Percentiles rank a stretch among this genome's conserved stretches.
Evolutionary conservation across 2,888 invertebrate genomes (phyloP).

Genomic region (Sphinx pinastri): DNA sequence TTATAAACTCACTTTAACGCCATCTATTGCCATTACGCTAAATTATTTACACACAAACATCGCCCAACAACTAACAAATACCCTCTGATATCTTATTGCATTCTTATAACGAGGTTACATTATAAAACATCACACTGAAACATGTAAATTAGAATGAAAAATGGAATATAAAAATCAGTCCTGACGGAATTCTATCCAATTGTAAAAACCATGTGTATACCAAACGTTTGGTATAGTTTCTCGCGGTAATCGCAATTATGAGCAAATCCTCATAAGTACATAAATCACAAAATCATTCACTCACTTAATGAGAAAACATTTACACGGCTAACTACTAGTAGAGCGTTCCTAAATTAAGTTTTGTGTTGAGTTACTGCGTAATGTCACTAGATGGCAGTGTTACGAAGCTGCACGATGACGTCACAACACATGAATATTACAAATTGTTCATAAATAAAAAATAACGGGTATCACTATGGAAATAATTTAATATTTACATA

Average conservation of each 20-base stretch:
- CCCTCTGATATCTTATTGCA: conserved; percentile 34
- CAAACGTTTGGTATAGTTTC: conserved; percentile 28
- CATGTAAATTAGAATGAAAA: conserved; percentile 26
- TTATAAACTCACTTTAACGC: not conserved
- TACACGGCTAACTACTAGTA: conserved; percentile 28
- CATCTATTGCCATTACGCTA: not conserved
- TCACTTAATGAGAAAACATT: conserved; percentile 39
- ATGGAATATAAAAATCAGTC: conserved; percentile 41
- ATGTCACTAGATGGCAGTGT: conserved; percentile 3
- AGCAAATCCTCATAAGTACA: conserved; percentile 65
- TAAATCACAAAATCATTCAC: conserved; percentile 69
- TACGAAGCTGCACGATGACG: not conserved
- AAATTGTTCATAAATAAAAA: not conserved
- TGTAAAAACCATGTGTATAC: conserved; percentile 26
- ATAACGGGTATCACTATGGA: not conserved
- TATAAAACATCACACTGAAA: conserved; percentile 24
- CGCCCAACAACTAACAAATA: conserved; percentile 1
- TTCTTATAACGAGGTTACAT: conserved; percentile 29
- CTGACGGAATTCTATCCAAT: conserved; percentile 30
- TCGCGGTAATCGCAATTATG: conserved; percentile 35
- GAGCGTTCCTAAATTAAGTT: conserved; percentile 18
- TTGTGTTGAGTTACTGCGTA: not conserved
- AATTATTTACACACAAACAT: conserved; percentile 5
- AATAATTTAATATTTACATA: not conserved
- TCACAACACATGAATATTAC: not conserved